Base-by-base conservation (phyloP, 2,888 invertebrate species). In the Holacanthella duospinosa region DNA sequence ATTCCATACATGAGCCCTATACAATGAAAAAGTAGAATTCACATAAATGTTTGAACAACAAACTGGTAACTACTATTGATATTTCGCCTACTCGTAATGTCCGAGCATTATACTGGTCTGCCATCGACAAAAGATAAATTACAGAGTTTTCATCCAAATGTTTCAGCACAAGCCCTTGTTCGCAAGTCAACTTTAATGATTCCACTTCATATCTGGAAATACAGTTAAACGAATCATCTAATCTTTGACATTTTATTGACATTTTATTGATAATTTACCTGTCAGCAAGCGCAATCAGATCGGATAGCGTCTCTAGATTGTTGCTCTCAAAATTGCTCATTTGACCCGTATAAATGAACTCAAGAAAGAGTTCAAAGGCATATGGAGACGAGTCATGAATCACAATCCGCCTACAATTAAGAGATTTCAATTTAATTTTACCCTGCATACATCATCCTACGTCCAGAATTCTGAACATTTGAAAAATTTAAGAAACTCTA, bases 331-430 rank as follows among this genome's bases (percentile, higher is more conserved):
- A 48, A 58, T 61, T 12, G 54, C 77, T 77, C 64, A 85, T 77
- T 60, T 81, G 80, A 1, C 85, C 85, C 55, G 83, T 81, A 75
- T 86, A 86, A 58, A 86, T 76, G 76, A 84, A 85, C 68, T 83
- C 80, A 68, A 86, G 76, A 73, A 86, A 81, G 63, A 83, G 78
- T 56, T 79, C 77, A 75, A 86, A 85, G 66, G 85, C 78, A 59
- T 80, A 79, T 19, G 84, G 83, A 64, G 81, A 82, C 43, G 84
- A 83, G 74, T 86, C 85, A 70, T 84, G 84, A 62, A 86, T 82
- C 19, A 83, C 79, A 62, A 86, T 85, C 79, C 83, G 83, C 74
- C 85, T 84, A 75, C 27, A 78, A 77, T 65, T 60, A 68, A 65
- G 63, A 62, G 59, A 53, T n/a, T n/a, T n/a, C n/a, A n/a, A n/a